Conservation (phyloP, 2,888 invertebrate genomes). For the Acleris cristana region DNA sequence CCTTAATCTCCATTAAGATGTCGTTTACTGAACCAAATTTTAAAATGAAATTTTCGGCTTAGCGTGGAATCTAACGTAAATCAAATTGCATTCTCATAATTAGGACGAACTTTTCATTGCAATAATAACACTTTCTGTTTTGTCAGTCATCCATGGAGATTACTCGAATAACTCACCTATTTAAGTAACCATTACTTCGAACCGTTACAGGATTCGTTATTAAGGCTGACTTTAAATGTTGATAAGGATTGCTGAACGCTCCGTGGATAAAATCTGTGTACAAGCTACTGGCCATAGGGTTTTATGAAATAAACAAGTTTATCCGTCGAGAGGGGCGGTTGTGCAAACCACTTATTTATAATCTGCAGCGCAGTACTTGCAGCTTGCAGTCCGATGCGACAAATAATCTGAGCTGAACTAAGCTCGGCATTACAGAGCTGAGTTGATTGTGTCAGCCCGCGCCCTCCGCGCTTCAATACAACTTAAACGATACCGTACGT, state of each 20-base stretch:
- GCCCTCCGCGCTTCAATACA: constrained; percentile 34
- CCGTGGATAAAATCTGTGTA: not conserved
- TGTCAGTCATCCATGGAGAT: too few relatives aligned
- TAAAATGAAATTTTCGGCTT: constrained; percentile 7
- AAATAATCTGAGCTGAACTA: constrained; percentile 17
- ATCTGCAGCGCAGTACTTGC: not conserved
- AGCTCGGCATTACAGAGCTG: constrained; percentile 3
- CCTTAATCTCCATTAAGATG: constrained; percentile 17
- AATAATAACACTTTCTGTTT: too few relatives aligned
- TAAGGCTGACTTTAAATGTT: constrained; percentile 10
- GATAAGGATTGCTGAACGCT: constrained; percentile 12
- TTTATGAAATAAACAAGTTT: constrained; percentile 1
- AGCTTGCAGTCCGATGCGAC: not conserved
- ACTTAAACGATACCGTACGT: constrained; percentile 41
- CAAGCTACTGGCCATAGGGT: not conserved
- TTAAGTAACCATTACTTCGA: constrained; percentile 17
- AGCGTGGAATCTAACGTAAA: not conserved
- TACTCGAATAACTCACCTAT: too few relatives aligned
- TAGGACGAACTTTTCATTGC: not conserved
- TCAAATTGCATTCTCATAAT: not conserved
- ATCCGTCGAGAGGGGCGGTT: not conserved
- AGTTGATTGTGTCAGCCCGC: constrained; percentile 37
- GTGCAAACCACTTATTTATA: not conserved
- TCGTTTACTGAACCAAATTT: constrained; percentile 8
- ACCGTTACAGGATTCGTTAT: constrained; percentile 32